Evolutionary conservation across 2,797 vertebrate genomes (phyloP).

Genomic region (Rhynchotus rufescens): DNA sequence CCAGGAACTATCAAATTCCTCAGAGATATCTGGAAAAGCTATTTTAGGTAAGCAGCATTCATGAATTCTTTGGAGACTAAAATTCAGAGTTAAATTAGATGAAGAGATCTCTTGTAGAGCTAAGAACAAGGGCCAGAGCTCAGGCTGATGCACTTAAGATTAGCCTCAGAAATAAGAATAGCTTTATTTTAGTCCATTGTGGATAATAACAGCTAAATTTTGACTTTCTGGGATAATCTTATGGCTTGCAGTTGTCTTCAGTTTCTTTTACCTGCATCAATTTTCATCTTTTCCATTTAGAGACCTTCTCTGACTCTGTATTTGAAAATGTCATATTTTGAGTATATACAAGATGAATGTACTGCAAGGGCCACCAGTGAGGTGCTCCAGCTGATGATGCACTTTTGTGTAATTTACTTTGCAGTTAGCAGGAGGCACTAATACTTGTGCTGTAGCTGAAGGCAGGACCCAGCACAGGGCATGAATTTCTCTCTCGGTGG

Average conservation of each 20-base stretch:
- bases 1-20: neutral
- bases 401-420: neutral
- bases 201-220: neutral
- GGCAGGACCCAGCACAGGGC: neutral
- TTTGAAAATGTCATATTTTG: neutral
- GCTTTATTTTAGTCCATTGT: neutral
- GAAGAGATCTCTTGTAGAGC: neutral
- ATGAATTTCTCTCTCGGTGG: neutral
- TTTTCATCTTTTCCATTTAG: neutral
- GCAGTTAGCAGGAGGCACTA: fast-evolving
- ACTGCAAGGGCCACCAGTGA: fast-evolving
- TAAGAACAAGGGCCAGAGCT: neutral
- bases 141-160: neutral
- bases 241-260: neutral
- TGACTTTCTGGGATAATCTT: neutral
- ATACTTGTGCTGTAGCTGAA: neutral
- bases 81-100: neutral
- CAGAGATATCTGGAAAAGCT: neutral
- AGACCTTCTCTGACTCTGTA: neutral
- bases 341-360: neutral
- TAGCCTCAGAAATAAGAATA: neutral
- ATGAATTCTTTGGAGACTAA: fast-evolving
- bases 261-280: neutral
- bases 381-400: fast-evolving
- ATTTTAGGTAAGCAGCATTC: neutral